Evolutionary conservation across 1,140 invertebrate genomes (phyloP), one percentile per base, ranked within the genome.

Genomic region (Zaprionus ghesquierei): DNA sequence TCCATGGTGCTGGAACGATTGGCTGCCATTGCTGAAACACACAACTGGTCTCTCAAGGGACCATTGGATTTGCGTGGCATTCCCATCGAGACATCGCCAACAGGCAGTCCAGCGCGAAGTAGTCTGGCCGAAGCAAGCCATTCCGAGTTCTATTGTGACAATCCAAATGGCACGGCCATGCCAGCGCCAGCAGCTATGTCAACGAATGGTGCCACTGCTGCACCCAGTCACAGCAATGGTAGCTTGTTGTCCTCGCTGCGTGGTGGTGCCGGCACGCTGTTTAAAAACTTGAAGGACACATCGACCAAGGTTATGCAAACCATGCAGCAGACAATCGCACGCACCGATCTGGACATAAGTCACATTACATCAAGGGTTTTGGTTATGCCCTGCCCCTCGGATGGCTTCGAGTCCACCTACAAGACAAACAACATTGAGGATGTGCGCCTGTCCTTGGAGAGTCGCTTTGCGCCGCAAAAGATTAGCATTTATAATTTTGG

Each of bases 301-400:
- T 98, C 98, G 6, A 96, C 95, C 15, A 98, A 98, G 94, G 97
- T 99, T 13, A 98, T 99, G 95, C 97, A 98, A 90, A 97, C 97
- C 27, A 97, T 99, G 51, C 97, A 98, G 91, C 97, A 98, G 82
- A 96, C 96, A 51, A 98, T 98, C 92, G 96, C 95, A 44, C 94
- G 97, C 66, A 95, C 95, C 22, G 97, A 98, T 92, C 92, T 98
- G 59, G 98, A 98, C 91, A 95, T 98, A 18, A 97, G 95, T 90
- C 98, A 98, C 92, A 95, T 98, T 49, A 98, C 98, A 6, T 97
- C 97, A 44, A 94, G 97, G 44, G 93, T 98, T 58, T 93, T 96
- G 82, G 96, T 98, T 1, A 98, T 98, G 97, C 97, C 97, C 5
- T 98, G 96, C 92, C 97, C 98, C 2, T 97, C 96, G 9, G 97